Base-by-base conservation (phyloP, 2,888 invertebrate species). In the Aleiodes testaceus region DNA sequence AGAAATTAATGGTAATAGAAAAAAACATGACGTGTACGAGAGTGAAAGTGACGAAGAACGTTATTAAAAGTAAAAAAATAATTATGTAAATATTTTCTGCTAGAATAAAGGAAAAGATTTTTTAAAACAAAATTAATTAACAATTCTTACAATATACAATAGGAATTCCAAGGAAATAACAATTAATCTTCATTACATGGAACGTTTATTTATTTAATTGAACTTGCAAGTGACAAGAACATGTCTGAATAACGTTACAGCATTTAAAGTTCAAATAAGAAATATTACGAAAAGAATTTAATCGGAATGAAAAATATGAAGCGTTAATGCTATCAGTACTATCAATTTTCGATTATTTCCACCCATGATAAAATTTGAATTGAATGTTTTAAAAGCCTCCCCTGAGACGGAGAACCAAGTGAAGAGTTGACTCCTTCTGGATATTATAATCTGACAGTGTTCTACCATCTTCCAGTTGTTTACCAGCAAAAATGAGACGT, bases 361-460 rank as follows among this genome's bases (percentile, higher is more conserved):
- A 72, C 67, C 70, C 73, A 67, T 69, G 47, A 59, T 65, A 16
- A 22, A 26, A 26, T 64, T 36, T 36, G 5, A 53, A 59, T 67
- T 65, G 18, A 66, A 26, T 7, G 44, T 66, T 14, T 49, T 69
- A 7, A 72, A 45, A 44, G 49, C 70, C 45, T 70, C 72, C 63
- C 68, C 73, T 55, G 14, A 72, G 75, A 59, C 75, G 69, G 59
- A 76, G 53, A 12, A 79, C 79, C 73, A 79, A 69, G 59, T 75
- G 74, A 11, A 75, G 70, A 7, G 75, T 76, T 7, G 74, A 74
- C 50, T 72, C 72, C 44, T 72, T 75, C n/a, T 73, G 72, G 18
- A 76, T 78, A 47, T 74, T 76, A 2, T 74, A 72, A 42, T 74
- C 72, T 14, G 72, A 76, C 0, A 74, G 69, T 0, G 77, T 74